A percentile compares a stretch with the other conserved stretches of the same genome.
These are phyloP conservation scores for Spilogale gracilis DNA, from an alignment of 2,113 vertebrate genomes.

Conservation along the genomic window DNA sequence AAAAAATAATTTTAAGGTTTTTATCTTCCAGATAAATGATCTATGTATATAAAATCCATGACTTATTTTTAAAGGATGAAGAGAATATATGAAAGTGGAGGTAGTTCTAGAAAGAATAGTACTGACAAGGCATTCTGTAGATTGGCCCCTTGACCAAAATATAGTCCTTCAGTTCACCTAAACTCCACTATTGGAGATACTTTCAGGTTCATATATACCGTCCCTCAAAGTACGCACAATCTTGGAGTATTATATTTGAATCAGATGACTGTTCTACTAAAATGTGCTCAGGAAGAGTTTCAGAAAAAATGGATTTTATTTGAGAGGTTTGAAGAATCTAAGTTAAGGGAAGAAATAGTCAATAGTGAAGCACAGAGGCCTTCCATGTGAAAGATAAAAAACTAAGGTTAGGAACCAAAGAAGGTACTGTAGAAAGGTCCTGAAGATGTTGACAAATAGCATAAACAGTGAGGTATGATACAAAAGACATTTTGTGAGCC, in stretches of 20 bases:
- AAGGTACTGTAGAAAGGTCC: background rate
- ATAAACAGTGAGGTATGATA: background rate
- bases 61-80: background rate
- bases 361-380: background rate
- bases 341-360: background rate
- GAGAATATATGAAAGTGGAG: background rate
- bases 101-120: background rate
- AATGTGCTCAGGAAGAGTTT: background rate
- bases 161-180: background rate
- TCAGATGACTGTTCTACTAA: background rate
- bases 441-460: background rate
- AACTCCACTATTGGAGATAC: background rate
- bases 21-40: background rate
- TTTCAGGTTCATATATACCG: background rate
- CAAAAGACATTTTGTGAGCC: background rate
- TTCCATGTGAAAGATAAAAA: background rate
- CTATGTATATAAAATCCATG: background rate
- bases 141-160: background rate
- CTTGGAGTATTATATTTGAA: constrained; percentile 1
- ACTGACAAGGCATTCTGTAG: background rate
- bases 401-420: background rate
- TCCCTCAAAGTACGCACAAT: background rate
- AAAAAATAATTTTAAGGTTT: background rate
- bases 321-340: background rate
- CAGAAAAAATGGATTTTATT: background rate